phyloP scores from a whole-genome alignment of 2,113 vertebrate genomes.

The Emydocephalus ijimae region DNA sequence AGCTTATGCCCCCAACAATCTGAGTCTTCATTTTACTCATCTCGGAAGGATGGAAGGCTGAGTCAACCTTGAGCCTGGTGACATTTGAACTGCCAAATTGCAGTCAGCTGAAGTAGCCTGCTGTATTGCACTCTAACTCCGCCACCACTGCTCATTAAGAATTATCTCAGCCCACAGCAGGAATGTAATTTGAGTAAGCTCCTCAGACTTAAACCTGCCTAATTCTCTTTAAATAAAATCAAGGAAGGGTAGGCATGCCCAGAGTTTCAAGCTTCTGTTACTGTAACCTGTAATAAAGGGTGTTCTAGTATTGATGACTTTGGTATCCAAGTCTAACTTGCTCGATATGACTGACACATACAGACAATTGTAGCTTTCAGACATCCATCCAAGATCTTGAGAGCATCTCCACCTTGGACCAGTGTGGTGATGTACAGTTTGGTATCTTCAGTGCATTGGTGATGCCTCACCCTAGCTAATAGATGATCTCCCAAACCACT shows the following conservation, averaged over 20 bases:
- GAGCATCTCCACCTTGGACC: background rate
- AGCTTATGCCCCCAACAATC: no score
- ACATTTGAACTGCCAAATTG: no score
- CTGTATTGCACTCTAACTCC: no score
- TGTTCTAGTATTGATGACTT: background rate
- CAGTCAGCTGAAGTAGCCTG: no score
- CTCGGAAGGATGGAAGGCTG: no score
- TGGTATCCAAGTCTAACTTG: background rate
- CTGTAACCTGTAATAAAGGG: background rate
- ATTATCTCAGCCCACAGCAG: background rate
- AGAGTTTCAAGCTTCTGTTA: background rate
- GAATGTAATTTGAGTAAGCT: background rate
- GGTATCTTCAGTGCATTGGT: background rate
- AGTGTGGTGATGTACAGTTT: background rate
- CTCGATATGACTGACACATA: background rate
- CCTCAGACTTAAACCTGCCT: background rate
- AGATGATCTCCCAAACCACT: background rate
- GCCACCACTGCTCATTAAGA: background rate
- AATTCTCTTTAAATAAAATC: background rate
- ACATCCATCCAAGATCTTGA: background rate
- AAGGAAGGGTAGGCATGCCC: background rate
- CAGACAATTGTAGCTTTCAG: background rate
- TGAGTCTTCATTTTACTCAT: no score
- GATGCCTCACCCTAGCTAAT: background rate
- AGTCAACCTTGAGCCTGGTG: no score